These are phyloP conservation scores for Melanotaenia maccullochi DNA, from an alignment of 2,797 vertebrate species.

Conservation along the genomic window DNA sequence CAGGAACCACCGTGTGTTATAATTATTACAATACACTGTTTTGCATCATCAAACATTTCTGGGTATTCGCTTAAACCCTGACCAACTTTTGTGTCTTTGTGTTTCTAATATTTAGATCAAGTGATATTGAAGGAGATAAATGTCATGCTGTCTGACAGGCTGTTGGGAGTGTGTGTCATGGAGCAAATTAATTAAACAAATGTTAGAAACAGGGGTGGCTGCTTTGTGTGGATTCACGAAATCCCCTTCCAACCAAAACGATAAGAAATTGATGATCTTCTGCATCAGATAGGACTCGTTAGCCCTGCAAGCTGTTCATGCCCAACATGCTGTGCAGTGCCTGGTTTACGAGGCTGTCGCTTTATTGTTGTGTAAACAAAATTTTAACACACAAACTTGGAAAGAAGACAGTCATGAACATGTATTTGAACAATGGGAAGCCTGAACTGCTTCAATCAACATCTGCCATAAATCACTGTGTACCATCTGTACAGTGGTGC, in stretches of 20 bases:
- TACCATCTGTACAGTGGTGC: conserved; percentile 51
- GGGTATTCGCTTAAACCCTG: conserved; percentile 53
- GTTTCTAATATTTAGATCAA: conserved; percentile 73
- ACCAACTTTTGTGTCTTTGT: conserved; percentile 72
- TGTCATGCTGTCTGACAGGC: conserved; percentile 39
- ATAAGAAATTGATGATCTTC: conserved; percentile 41
- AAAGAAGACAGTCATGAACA: conserved; percentile 22
- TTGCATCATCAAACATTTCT: conserved; percentile 68
- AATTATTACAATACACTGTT: conserved; percentile 58
- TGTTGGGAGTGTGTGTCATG: conserved; percentile 39
- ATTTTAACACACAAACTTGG: conserved; percentile 34
- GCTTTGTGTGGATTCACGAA: conserved; percentile 42
- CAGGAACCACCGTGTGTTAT: conserved; percentile 53
- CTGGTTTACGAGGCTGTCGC: conserved; percentile 14
- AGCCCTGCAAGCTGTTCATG: conserved; percentile 28
- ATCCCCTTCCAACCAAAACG: conserved; percentile 32
- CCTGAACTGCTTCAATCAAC: conserved; percentile 39
- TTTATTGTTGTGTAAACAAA: conserved; percentile 41
- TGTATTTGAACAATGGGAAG: conserved; percentile 29
- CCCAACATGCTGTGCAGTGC: background rate
- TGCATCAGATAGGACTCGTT: conserved; percentile 28
- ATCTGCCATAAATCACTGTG: conserved; percentile 47
- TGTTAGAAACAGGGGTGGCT: conserved; percentile 30
- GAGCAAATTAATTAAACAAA: conserved; percentile 59
- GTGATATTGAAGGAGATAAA: conserved; percentile 60